Evolutionary conservation across 2,113 vertebrate genomes (phyloP), one percentile per base, ranked within the genome.

Genomic region (Anhinga rufa): DNA sequence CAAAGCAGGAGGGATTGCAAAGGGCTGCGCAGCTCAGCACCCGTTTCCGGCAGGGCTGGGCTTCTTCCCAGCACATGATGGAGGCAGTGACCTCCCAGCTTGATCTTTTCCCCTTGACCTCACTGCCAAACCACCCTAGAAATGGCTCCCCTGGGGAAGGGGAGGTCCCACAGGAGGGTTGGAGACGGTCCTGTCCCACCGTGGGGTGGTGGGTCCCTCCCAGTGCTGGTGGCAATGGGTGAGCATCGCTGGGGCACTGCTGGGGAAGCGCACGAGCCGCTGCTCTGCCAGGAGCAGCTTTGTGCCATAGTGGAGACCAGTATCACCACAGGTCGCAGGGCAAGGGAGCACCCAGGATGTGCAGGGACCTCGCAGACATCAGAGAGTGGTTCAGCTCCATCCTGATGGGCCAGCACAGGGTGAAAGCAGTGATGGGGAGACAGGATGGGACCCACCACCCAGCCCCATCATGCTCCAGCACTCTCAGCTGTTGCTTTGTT

Each of bases 341-440:
- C 58, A n/a, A 40, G 49, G 58, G 57, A 5, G 4, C 9, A 38
- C 10, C 49, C 0, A 4, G 72, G 84, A 52, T 0, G 2, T 34
- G 38, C 55, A 34, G 48, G 38, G 65, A 31, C 25, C 31, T 40
- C 36, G 12, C 49, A 46, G 82, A 9, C 22, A 12, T 18, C 9
- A 4, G 31, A 2, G 4, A 51, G 62, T 1, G 7, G 65, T 25
- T 79, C 57, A 48, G 65, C 57, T 52, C 46, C 54, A 28, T 36
- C 24, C n/a, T 24, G 40, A 34, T 9, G 60, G 51, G 51, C 60
- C 71, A 86, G 60, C 6, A 1, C 42, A 28, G n/a, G n/a, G 51
- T 28, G 46, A 57, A 66, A 65, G 29, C 5, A 6, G 71, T 22
- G 49, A 11, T 1, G 3, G n/a, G 29, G 31, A 48, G 10, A 44